These are phyloP conservation scores for Psococerastis gibbosa DNA, from an alignment of 2,888 invertebrate genomes.

Conservation along the genomic window DNA sequence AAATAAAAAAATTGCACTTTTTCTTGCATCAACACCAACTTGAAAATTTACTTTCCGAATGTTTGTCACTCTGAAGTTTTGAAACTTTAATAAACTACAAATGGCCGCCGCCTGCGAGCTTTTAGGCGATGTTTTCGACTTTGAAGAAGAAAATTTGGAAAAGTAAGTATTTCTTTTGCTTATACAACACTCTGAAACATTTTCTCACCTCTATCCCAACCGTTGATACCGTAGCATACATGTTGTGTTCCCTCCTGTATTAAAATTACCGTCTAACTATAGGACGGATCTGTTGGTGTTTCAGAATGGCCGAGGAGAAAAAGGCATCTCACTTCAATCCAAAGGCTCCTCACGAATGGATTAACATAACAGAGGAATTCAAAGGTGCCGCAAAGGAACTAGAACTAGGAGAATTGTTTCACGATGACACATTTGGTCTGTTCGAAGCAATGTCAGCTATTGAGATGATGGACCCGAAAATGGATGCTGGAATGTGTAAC, in stretches of 20 bases:
- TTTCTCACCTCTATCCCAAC: too few species aligned
- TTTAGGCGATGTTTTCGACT: background rate
- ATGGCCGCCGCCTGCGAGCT: constrained; percentile 3
- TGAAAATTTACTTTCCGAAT: background rate
- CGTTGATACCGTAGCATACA: background rate
- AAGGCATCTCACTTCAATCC: background rate
- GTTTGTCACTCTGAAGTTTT: background rate
- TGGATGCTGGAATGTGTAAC: constrained; percentile 99
- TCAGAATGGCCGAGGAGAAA: constrained; percentile 4
- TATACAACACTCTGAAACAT: background rate
- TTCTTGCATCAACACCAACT: background rate
- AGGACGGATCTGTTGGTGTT: too few species aligned
- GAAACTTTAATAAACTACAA: constrained; percentile 7
- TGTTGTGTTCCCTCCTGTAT: background rate
- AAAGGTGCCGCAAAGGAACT: constrained; percentile 48
- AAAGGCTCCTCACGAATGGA: constrained; percentile 36
- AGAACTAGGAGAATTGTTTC: constrained; percentile 73
- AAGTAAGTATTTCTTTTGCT: constrained; percentile 1
- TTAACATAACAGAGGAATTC: constrained; percentile 45
- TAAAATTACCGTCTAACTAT: background rate
- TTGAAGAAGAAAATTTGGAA: constrained; percentile 4
- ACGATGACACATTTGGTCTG: constrained; percentile 77
- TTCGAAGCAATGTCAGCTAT: constrained; percentile 99
- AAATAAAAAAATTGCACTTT: background rate
- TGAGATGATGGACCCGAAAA: constrained; percentile 99